Evolutionary conservation across 2,888 invertebrate species (phyloP), one percentile per base, ranked within the genome.

Genomic region (Dryobota labecula): DNA sequence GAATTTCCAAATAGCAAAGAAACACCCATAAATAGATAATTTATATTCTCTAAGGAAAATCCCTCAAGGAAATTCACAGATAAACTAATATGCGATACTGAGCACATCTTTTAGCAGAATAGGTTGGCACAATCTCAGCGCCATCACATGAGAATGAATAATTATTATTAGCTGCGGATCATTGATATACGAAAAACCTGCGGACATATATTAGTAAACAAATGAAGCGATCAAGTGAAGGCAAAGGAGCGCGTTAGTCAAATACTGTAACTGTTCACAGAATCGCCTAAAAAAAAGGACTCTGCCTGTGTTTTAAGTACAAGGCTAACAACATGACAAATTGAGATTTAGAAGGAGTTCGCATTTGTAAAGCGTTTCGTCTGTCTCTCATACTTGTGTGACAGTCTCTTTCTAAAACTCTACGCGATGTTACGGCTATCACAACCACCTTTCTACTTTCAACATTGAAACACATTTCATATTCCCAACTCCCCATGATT

Each of bases 81-180:
- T 49, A 38, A 51, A 65, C 38, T 33, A 62, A 43, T 49, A 11
- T 15, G 27, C 18, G 2, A 76, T 78, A 71, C 75, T 20, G 20
- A 53, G 27, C 75, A 78, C 71, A 71, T 47, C n/a, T 71, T 2
- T 47, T 30, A 33, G 41, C 62, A 62, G 62, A 70, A 75, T 33
- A 62, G 18, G 58, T 75, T 78, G 53, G 41, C 71, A 36, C 41
- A 53, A 70, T 57, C 61, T 20, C 45, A 71, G 78, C 61, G 62
- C 71, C 71, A 70, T 63, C 51, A 18, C 41, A 41, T 56, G 49
- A 38, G 15, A 61, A 56, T 61, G 20, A 56, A 43, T 77, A 41
- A 60, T 69, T 47, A 69, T 60, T 33, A 57, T n/a, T n/a, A n/a
- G n/a, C n/a, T n/a, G n/a, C n/a, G n/a, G n/a, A n/a, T n/a, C n/a